Evolutionary conservation across 2,888 invertebrate genomes (phyloP), one percentile per base, ranked within the genome.

Genomic region (Pseudoips prasinana): DNA sequence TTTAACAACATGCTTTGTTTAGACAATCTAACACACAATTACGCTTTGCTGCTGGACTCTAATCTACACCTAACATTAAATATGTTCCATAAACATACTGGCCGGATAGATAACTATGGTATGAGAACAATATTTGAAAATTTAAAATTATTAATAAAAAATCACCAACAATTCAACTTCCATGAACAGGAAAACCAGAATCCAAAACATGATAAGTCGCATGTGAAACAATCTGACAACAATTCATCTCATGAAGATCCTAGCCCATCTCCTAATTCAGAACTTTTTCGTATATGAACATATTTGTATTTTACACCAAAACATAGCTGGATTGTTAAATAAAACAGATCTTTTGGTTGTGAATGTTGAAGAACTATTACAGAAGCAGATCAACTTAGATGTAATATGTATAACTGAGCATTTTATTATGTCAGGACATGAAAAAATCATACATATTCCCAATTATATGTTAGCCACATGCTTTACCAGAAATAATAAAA

Each of bases 221-320:
- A n/a, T n/a, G n/a, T n/a, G n/a, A n/a, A n/a, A n/a, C n/a, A n/a
- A 23, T 9, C 8, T 9, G 23, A 2, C 11, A 22, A 3, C n/a
- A n/a, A n/a, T n/a, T n/a, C n/a, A 1, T 7, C 23, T 2, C 1
- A 14, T 4, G 9, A 2, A 17, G 6, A 6, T 18, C 18, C 18
- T 18, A 18, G 6, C 3, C 18, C 3, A 18, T 18, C 18, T 18
- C 18, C n/a, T n/a, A n/a, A n/a, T n/a, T n/a, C n/a, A 18, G 18
- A 3, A 5, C 6, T 18, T 18, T 18, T 6, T 18, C 6, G 18
- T 5, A 18, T 6, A 3, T 5, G 3, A 18, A 18, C 18, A 18
- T 20, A 2, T 30, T 3, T 34, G 34, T 24, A 22, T 43, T 25
- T 25, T 43, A 7, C 30, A 30, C 10, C 24, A 24, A 14, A 29